Evolutionary conservation across 2,797 vertebrate species (phyloP), one percentile per base, ranked within the genome.

Genomic region (Limnodromus scolopaceus): DNA sequence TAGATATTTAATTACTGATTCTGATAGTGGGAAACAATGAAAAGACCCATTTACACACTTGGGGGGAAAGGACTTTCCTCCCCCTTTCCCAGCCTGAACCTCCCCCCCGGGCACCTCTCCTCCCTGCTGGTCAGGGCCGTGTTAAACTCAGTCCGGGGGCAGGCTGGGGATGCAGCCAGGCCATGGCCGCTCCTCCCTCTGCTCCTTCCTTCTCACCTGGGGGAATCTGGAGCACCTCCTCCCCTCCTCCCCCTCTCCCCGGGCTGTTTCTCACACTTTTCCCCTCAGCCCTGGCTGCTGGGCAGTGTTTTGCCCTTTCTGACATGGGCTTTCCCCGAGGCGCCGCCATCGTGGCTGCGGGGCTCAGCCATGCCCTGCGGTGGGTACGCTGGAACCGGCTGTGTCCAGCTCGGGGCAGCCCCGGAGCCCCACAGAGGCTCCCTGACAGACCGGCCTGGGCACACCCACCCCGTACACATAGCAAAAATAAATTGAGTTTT

Each of bases 341-440:
- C 1, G 3, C 54, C 3, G 0, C 36, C 36, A 49, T 18, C 3
- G 19, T 18, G 25, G 32, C 27, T 18, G 25, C 3, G 1, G 48
- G 41, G 69, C 58, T n/a, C 2, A 6, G 58, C 28, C 3, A 0
- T 36, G 43, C 53, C 61, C 45, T 36, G 45, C 2, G 1, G 8
- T 41, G 53, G 25, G 45, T 9, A 3, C 1, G 45, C 6, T 12
- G 43, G 41, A 48, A 48, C 34, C 1, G 1, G 28, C 41, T 46
- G 58, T n/a, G 49, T 23, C 28, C 7, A 1, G 41, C 41, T 10
- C 7, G 0, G 39, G 57, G 64, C 43, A 49, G 34, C 36, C 45
- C 64, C 13, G 0, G 51, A 16, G 1, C 19, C 14, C 51, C 34
- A 19, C 41, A 38, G 41, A 32, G 27, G 45, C 45, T 45, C 45